These are phyloP conservation scores for Hermaeophaga mercurialis DNA, from an alignment of 2,888 invertebrate genomes.

Conservation along the genomic window DNA sequence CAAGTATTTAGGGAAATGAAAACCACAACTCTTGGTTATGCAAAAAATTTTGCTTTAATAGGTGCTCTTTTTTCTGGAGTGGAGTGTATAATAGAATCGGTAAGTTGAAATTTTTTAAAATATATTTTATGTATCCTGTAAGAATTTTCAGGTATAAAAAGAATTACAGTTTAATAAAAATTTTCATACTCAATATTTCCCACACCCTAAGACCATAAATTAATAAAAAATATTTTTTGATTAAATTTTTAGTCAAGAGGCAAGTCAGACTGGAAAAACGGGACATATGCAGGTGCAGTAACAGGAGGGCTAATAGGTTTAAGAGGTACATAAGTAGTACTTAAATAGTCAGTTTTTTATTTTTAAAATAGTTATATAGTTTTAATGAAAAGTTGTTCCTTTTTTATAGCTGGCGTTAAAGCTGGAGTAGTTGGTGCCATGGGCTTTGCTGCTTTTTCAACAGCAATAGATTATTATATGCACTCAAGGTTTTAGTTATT, in stretches of 20 bases:
- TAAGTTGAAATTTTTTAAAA: too few relatives aligned
- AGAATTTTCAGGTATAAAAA: too few relatives aligned
- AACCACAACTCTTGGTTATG: constrained; percentile 86
- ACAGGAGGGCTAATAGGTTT: constrained; percentile 92
- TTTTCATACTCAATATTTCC: too few relatives aligned
- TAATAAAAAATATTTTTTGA: not conserved
- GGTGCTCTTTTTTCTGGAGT: constrained; percentile 93
- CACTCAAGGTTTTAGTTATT: constrained; percentile 54
- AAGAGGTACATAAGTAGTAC: too few relatives aligned
- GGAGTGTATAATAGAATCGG: constrained; percentile 94
- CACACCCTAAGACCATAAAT: too few relatives aligned
- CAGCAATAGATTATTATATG: constrained; percentile 96
- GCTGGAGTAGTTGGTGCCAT: constrained; percentile 93
- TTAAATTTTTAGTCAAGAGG: constrained; percentile 67
- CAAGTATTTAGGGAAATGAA: constrained; percentile 93
- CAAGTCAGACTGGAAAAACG: constrained; percentile 96
- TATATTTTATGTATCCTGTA: too few relatives aligned
- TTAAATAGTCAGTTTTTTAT: too few relatives aligned
- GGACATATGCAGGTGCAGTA: constrained; percentile 90
- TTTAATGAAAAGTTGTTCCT: constrained; percentile 24
- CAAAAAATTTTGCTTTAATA: constrained; percentile 96
- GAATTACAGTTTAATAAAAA: not conserved
- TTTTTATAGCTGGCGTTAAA: constrained; percentile 83
- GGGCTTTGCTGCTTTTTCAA: constrained; percentile 97
- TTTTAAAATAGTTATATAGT: too few relatives aligned